Base-by-base conservation (phyloP, 1,140 invertebrate species). In the Cotesia vestalis region DNA sequence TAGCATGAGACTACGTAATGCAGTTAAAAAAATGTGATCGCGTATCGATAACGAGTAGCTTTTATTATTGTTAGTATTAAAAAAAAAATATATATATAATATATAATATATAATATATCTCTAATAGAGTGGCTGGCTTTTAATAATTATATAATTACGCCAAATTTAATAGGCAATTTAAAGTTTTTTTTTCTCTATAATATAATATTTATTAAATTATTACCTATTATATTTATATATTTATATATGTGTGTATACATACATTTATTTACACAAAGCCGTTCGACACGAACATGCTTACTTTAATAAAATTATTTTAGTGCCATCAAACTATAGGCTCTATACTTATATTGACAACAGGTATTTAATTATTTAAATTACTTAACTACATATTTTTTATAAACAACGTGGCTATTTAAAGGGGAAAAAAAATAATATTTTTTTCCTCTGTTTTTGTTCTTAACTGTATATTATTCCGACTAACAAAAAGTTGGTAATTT, bases 261-360 rank as follows among this genome's bases (percentile, higher is more conserved):
- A 63, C 72, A 66, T 71, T 76, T 84, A 85, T 83, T 84, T 85
- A 86, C 84, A 86, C 36, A 38, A 77, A 80, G 77, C 75, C 36
- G 75, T 75, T 76, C 76, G 52, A 71, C 34, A 63, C 68, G 75
- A 80, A 81, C 73, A 70, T 55, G 75, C 77, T 80, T 77, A 81
- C 78, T 78, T 80, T 73, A 78, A 83, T 83, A 83, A 78, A 84
- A 78, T 79, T 80, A 75, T 67, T 71, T 76, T 81, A 83, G 81
- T 79, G 80, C 81, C 81, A 76, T 78, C 71, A 72, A 81, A 79
- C 77, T 81, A 76, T 81, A 81, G 82, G 80, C 77, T 80, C 79
- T 83, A 85, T 78, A 71, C 82, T 84, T 78, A 80, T 86, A 86
- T 85, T 85, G 82, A 86, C 83, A 85, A 85, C 80, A 81, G 77